Conservation (phyloP, 2,888 invertebrate genomes). For the Drosophila anomalata region DNA sequence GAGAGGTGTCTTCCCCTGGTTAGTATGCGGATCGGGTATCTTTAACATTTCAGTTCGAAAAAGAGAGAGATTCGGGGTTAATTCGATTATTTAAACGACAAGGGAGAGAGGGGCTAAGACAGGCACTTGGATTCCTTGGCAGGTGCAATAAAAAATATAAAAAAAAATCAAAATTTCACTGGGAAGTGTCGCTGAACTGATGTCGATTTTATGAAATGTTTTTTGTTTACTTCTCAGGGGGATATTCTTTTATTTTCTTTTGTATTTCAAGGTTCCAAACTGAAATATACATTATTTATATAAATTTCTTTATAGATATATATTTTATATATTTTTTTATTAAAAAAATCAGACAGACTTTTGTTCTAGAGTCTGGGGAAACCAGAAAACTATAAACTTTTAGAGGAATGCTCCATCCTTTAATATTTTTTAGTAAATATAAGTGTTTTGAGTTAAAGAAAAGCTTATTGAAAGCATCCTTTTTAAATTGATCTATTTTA, state of each 20-base stretch:
- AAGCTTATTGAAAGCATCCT: too few relatives aligned
- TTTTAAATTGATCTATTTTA: too few relatives aligned
- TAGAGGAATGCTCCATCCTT: too few relatives aligned
- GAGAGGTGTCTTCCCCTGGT: conserved; percentile 1
- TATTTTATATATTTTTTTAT: too few relatives aligned
- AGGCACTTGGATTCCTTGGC: conserved; percentile 8
- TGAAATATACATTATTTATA: too few relatives aligned
- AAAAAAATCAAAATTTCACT: background rate
- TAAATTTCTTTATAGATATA: too few relatives aligned
- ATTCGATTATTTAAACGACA: conserved; percentile 36
- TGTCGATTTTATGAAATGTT: conserved; percentile 7
- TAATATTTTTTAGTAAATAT: too few relatives aligned
- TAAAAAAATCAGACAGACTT: too few relatives aligned
- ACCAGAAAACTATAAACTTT: too few relatives aligned
- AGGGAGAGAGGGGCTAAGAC: background rate
- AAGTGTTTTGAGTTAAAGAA: too few relatives aligned
- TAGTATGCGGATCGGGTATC: conserved; percentile 34
- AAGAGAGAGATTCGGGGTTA: conserved; percentile 37
- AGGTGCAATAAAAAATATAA: conserved; percentile 23
- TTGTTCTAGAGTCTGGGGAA: too few relatives aligned
- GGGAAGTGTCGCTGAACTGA: conserved; percentile 30
- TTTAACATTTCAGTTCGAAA: conserved; percentile 17
- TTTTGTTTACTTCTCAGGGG: conserved; percentile 15
- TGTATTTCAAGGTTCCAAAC: background rate
- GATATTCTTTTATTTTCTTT: background rate